Evolutionary conservation across 2,797 vertebrate genomes (phyloP), one percentile per base, ranked within the genome.

Genomic region (Argya squamiceps): DNA sequence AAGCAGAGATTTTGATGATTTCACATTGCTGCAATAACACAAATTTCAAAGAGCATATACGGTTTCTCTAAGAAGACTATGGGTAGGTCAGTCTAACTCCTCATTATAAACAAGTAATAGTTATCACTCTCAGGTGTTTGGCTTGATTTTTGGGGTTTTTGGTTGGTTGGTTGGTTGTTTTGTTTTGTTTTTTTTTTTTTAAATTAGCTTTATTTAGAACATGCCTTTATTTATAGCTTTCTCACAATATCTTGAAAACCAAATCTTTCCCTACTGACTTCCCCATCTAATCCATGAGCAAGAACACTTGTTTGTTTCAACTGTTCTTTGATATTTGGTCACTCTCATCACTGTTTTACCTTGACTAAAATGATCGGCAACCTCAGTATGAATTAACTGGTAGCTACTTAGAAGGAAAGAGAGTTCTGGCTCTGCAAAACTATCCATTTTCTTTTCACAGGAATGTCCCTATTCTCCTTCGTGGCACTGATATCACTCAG

Each of bases 1-100:
- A 94, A 94, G 79, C 47, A 69, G 43, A 92, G 55, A 92, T 92
- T 95, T 71, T 86, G 58, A 63, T 89, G 67, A 80, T 88, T 68
- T 91, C 39, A 29, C n/a, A 56, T 76, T 77, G 27, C 55, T 85
- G 49, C 29, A 77, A 43, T 15, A 58, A 10, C 68, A 68, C 32
- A 37, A 75, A 75, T 75, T 92, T 77, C 80, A 93, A 96, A 94
- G 32, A 3, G 3, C 12, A 21, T 27, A 39, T 21, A 36, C 16
- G 37, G 6, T 55, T 86, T 85, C 43, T 93, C 56, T 71, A 75
- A 95, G 65, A 78, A 89, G 4, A 4, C 16, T 88, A 6, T 5
- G 24, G 27, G 37, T 53, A 60, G 30, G 39, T 78, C 76, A 75
- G 30, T 49, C 53, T 68, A 62, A 91, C 26, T 41, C 26, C 32